These are phyloP conservation scores for Drosophila sordidula DNA, from an alignment of 2,888 invertebrate genomes.

Conservation along the genomic window DNA sequence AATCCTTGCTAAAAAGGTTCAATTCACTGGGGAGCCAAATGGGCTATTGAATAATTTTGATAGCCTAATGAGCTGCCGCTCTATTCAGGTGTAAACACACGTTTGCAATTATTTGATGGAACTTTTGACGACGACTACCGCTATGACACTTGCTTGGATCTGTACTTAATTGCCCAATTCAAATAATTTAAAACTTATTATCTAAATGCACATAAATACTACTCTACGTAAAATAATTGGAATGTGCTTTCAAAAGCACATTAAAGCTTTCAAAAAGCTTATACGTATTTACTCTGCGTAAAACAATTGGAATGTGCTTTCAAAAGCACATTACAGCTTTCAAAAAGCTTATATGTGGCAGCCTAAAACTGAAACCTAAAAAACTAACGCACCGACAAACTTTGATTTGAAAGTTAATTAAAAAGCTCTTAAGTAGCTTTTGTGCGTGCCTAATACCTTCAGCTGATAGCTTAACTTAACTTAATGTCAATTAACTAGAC, in stretches of 20 bases:
- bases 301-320: too few relatives aligned
- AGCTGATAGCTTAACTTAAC: too few relatives aligned
- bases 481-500: too few relatives aligned
- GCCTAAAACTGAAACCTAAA: too few relatives aligned
- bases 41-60: constrained; percentile 44
- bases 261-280: not conserved
- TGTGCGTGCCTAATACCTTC: too few relatives aligned
- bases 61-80: constrained; percentile 41
- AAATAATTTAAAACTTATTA: not conserved
- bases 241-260: not conserved
- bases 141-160: constrained; percentile 18
- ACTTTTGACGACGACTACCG: constrained; percentile 1
- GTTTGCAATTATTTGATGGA: constrained; percentile 66
- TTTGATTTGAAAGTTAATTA: too few relatives aligned
- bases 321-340: not conserved
- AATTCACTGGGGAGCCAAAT: constrained; percentile 21
- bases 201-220: too few relatives aligned
- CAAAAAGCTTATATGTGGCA: too few relatives aligned
- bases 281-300: too few relatives aligned
- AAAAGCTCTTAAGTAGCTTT: too few relatives aligned
- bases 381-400: too few relatives aligned
- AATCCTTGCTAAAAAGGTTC: constrained; percentile 43
- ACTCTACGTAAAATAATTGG: too few relatives aligned
- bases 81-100: constrained; percentile 64
- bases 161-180: not conserved